Evolutionary conservation across 2,797 vertebrate species (phyloP).

Genomic region (Acipenser ruthenus): DNA sequence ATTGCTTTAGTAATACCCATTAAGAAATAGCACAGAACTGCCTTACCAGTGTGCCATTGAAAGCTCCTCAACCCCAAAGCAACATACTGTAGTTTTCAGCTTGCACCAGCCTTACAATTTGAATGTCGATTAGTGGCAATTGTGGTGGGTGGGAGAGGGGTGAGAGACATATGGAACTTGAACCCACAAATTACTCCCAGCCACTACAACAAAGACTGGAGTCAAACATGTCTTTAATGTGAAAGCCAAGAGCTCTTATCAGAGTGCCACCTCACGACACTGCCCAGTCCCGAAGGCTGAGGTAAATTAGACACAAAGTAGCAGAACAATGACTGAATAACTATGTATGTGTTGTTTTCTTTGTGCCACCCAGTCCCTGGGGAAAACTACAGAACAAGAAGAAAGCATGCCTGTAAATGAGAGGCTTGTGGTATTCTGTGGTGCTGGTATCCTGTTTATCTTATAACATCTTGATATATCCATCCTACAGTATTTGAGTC

Average conservation of each 20-base stretch:
- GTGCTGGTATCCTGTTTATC: slow-evolving; percentile 31
- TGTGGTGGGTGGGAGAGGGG: slow-evolving; percentile 55
- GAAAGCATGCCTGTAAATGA: slow-evolving; percentile 3
- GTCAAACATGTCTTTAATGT: slow-evolving; percentile 50
- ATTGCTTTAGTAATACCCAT: no score
- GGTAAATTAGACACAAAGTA: slow-evolving; percentile 33
- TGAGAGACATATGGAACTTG: slow-evolving; percentile 47
- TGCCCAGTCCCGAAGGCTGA: slow-evolving; percentile 58
- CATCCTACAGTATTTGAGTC: slow-evolving; percentile 14
- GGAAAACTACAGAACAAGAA: slow-evolving; percentile 15
- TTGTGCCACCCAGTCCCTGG: slow-evolving; percentile 22
- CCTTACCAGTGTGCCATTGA: slow-evolving; percentile 12
- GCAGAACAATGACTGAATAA: slow-evolving; percentile 1
- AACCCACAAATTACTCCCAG: slow-evolving; percentile 59
- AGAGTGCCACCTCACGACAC: slow-evolving; percentile 49
- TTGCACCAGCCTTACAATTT: slow-evolving; percentile 68
- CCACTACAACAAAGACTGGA: slow-evolving; percentile 52
- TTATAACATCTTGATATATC: slow-evolving; percentile 12
- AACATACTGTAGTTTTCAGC: slow-evolving; percentile 47
- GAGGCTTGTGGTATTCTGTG: slow-evolving; percentile 5
- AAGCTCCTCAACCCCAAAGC: not conserved
- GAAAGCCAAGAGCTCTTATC: slow-evolving; percentile 50
- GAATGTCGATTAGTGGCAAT: slow-evolving; percentile 74
- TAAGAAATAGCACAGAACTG: slow-evolving; percentile 24
- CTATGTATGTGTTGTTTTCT: not conserved